Conservation (phyloP, 2,797 vertebrate species). For the Sitta carolinensis region DNA sequence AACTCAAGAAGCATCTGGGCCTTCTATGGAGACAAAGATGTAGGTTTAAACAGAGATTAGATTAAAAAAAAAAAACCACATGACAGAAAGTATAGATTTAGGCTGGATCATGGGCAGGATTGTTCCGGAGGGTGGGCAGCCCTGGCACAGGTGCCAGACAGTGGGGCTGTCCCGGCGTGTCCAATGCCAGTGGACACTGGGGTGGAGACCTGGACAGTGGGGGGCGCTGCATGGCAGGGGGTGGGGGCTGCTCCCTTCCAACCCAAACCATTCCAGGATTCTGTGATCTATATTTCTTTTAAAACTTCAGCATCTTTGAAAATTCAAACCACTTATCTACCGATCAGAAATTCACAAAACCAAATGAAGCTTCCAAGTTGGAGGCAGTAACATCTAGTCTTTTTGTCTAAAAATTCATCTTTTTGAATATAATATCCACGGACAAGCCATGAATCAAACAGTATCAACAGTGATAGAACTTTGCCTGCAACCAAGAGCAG, state of each 20-base stretch:
- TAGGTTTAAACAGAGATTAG: background rate
- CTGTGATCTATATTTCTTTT: background rate
- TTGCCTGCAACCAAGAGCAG: background rate
- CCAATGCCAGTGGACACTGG: background rate
- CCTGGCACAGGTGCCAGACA: background rate
- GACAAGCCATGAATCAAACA: background rate
- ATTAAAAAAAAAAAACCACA: background rate
- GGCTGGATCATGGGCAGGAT: background rate
- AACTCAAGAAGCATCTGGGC: background rate
- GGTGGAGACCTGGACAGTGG: background rate
- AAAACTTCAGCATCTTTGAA: background rate
- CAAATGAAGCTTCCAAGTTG: background rate
- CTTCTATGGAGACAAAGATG: background rate
- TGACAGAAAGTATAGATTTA: background rate
- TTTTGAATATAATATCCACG: background rate
- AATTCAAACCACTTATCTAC: background rate
- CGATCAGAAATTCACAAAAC: background rate
- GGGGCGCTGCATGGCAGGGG: background rate
- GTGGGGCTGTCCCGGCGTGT: too few relatives aligned
- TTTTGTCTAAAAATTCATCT: background rate
- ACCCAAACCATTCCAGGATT: background rate
- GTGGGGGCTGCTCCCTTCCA: background rate
- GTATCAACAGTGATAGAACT: background rate
- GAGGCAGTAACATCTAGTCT: background rate
- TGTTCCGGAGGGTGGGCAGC: fast-evolving